A percentile compares a stretch with the other conserved stretches of the same genome.
Evolutionary conservation across 2,797 vertebrate genomes (phyloP).

Genomic region (Alectoris magna): DNA sequence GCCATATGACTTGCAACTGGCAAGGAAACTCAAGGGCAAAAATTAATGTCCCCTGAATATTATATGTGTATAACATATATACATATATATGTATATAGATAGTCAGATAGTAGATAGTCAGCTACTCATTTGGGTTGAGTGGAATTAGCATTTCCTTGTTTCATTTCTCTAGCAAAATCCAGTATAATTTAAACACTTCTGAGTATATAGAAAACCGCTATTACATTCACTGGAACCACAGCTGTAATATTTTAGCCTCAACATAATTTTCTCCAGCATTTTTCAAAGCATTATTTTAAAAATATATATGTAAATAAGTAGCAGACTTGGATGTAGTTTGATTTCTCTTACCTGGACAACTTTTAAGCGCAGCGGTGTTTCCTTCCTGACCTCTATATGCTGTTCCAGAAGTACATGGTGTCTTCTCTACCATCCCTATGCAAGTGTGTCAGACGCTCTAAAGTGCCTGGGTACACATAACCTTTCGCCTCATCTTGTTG

Average conservation of each 20-base stretch:
- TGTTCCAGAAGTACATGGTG: neutral
- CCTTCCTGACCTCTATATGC: neutral
- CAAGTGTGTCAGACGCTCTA: neutral
- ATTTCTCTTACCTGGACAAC: neutral
- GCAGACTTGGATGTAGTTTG: neutral
- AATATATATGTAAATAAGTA: neutral
- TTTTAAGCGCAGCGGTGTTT: accelerated
- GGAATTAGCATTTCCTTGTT: neutral
- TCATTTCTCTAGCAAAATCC: neutral
- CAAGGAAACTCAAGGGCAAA: neutral
- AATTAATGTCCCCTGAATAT: neutral
- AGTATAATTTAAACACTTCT: neutral
- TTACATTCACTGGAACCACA: neutral
- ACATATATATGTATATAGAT: too few relatives aligned
- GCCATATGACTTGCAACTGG: neutral
- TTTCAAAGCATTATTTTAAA: neutral
- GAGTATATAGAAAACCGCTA: neutral
- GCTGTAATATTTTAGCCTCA: neutral
- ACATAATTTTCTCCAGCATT: accelerated
- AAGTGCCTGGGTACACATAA: neutral
- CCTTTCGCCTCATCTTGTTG: neutral
- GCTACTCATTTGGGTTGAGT: neutral
- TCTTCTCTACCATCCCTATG: neutral
- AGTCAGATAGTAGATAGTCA: neutral
- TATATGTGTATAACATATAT: neutral